Base-by-base conservation (phyloP, 92 coral and sea anemone species). In the Actinernus sp. region DNA sequence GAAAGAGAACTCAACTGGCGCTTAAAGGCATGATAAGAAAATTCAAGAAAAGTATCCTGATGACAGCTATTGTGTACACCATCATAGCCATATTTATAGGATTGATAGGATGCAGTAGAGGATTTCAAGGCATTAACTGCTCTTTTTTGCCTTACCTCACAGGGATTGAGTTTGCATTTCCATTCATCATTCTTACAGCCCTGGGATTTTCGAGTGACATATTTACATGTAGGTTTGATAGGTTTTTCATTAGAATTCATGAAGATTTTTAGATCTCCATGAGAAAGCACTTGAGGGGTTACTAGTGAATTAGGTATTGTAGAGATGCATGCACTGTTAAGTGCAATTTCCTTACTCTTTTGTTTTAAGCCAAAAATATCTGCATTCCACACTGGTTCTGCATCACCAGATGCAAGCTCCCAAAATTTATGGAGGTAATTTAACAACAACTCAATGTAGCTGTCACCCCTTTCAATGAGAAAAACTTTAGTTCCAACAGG, bases 21-120 rank as follows among this genome's bases (percentile, higher is more conserved):
- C 17, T 47, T 61, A 40, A 70, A 79, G 7, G 68, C 9, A 54
- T 79, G 86, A 23, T 79, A 79, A 1, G 49, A 13, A 1, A 71
- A 28, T 38, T 80, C 87, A 24, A 80, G 74, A 46, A 80, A 12
- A 12, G 87, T 80, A 56, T 71, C 74, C 34, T 81, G 88, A 31
- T 82, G 88, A 19, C 82, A 82, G 57, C 88, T 82, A 30, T 73
- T 82, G 27, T 24, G 46, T 11, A 73, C 47, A 2, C 78, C 76
- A 7, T 32, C 23, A 31, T 76, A 77, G 3, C 76, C 76, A n/a
- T n/a, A n/a, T n/a, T n/a, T n/a, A n/a, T n/a, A n/a, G n/a, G n/a
- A n/a, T 27, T 76, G 74, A 34, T 64, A 76, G 17, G 45, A 1
- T 25, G 0, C 44, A 14, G 26, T 12, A 12, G n/a, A 27, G 11